Percentiles rank a stretch among this genome's conserved stretches.
Evolutionary conservation across 2,797 vertebrate genomes (phyloP).

Genomic region (Phrynocephalus vlangalii): DNA sequence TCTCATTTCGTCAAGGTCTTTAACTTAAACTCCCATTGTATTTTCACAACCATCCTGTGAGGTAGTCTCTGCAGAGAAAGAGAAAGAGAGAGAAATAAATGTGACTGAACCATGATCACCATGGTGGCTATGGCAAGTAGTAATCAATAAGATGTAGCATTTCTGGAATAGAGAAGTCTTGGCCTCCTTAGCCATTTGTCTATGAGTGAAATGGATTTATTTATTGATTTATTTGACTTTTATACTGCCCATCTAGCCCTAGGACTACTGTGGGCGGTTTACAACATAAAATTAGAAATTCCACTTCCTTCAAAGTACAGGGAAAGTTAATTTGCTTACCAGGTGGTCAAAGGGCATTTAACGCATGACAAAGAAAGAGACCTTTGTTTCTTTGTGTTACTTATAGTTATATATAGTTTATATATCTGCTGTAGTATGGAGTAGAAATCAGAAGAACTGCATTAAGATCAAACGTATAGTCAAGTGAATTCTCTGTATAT

Average conservation of each 20-base stretch:
- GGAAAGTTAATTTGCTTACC: neutral
- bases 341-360: neutral
- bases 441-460: neutral
- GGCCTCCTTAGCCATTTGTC: neutral
- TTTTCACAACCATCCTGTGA: neutral
- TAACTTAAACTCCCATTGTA: too few relatives aligned
- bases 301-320: neutral
- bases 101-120: neutral
- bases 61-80: neutral
- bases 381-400: slow-evolving; percentile 10
- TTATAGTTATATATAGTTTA: neutral
- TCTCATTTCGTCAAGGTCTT: too few relatives aligned
- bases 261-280: too few relatives aligned
- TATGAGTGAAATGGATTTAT: too few relatives aligned
- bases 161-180: neutral
- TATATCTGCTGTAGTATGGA: neutral
- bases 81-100: neutral
- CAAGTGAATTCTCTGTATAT: too few relatives aligned
- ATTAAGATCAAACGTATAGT: neutral
- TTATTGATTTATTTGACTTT: too few relatives aligned
- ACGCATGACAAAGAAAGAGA: neutral
- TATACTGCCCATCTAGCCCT: too few relatives aligned
- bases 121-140: neutral
- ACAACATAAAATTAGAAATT: neutral
- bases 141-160: neutral